These are phyloP conservation scores for Malacosoma neustria DNA, from an alignment of 2,888 invertebrate species.

Conservation along the genomic window DNA sequence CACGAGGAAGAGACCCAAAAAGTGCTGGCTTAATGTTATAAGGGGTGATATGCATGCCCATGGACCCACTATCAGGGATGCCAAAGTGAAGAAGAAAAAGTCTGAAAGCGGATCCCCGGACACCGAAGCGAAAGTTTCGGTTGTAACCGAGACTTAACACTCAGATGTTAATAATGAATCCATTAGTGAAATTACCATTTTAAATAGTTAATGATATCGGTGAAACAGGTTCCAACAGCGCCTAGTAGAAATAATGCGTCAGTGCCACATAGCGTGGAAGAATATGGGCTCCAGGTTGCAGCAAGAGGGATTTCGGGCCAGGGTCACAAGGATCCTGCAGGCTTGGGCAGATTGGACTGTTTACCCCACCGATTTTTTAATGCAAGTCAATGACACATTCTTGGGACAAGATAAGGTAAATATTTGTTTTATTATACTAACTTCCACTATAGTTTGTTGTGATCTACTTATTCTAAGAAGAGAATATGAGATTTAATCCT, in stretches of 20 bases:
- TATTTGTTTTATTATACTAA: not conserved
- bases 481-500: not conserved
- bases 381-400: conserved; percentile 91
- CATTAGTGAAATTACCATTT: not conserved
- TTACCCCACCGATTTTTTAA: conserved; percentile 94
- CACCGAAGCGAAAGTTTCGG: too few species aligned
- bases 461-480: not conserved
- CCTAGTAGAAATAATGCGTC: conserved; percentile 57
- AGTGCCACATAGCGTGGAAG: conserved; percentile 83
- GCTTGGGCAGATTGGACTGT: conserved; percentile 99
- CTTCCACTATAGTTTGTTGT: not conserved
- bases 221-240: conserved; percentile 88
- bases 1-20: too few species aligned
- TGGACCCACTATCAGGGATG: too few species aligned
- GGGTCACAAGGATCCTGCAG: conserved; percentile 91
- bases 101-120: too few species aligned
- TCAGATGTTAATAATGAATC: too few species aligned
- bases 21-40: too few species aligned
- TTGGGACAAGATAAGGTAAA: conserved; percentile 78
- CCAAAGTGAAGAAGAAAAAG: too few species aligned
- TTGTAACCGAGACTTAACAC: too few species aligned
- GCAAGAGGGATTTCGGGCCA: conserved; percentile 96
- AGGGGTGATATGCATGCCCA: too few species aligned
- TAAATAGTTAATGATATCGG: not conserved
- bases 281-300: conserved; percentile 86